Percentiles rank a stretch among this genome's conserved stretches.
Conservation (phyloP, 2,888 invertebrate species). For the Microchrysa polita region DNA sequence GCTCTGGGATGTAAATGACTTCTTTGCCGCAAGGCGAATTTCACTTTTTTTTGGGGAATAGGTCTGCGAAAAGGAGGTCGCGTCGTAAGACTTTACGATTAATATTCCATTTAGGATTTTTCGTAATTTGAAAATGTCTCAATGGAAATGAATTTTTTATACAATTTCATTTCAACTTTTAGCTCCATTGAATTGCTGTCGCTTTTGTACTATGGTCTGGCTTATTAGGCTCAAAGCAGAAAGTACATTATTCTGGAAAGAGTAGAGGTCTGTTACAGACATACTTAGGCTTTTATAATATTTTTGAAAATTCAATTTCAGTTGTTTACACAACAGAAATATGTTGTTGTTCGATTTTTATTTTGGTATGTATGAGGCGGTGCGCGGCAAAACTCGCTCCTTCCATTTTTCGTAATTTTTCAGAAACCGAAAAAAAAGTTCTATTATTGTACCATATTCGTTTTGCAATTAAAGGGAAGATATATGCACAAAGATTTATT, state of each 20-base stretch:
- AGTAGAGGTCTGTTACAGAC: neutral
- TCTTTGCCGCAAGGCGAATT: conserved; percentile 48
- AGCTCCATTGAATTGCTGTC: conserved; percentile 36
- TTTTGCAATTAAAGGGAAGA: too few relatives aligned
- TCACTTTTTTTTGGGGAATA: conserved; percentile 40
- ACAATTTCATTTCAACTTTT: conserved; percentile 33
- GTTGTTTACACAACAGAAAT: neutral
- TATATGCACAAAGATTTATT: too few relatives aligned
- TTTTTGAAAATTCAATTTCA: conserved; percentile 7
- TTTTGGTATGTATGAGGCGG: too few relatives aligned
- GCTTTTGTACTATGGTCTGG: conserved; percentile 9
- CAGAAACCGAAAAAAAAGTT: too few relatives aligned
- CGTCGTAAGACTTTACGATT: conserved; percentile 44
- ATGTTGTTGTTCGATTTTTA: too few relatives aligned
- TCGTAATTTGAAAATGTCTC: conserved; percentile 48
- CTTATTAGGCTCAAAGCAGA: neutral
- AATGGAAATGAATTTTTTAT: conserved; percentile 47
- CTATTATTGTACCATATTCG: too few relatives aligned
- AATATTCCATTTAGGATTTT: conserved; percentile 50
- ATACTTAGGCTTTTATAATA: neutral
- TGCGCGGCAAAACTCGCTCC: too few relatives aligned
- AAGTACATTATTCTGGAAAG: neutral
- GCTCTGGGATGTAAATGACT: conserved; percentile 47
- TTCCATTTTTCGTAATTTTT: too few relatives aligned
- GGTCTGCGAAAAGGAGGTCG: neutral